A percentile compares a stretch with the other conserved stretches of the same genome.
Evolutionary conservation across 2,797 vertebrate species (phyloP).

Genomic region (Rhodeus uyekii): DNA sequence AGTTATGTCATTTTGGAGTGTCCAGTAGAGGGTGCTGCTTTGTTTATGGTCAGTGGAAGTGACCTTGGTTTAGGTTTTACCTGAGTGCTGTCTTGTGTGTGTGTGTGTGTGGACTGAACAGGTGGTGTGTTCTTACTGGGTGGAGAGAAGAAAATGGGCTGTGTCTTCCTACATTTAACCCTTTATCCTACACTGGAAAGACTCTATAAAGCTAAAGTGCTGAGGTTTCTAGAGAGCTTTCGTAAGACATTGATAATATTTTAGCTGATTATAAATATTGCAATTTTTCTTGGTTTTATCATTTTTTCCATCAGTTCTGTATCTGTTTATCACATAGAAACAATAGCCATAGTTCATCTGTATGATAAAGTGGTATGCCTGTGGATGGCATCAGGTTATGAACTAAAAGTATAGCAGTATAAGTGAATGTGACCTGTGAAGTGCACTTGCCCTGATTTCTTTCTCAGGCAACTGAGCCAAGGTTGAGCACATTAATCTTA

Average conservation of each 20-base stretch:
- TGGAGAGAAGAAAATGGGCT: not conserved
- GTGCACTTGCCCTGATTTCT: not conserved
- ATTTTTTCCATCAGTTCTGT: not conserved
- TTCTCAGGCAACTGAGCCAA: not conserved
- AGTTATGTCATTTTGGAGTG: not conserved
- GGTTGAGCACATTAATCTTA: not conserved
- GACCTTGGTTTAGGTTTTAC: constrained; percentile 41
- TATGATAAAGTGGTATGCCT: not conserved
- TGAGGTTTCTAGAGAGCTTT: constrained; percentile 10
- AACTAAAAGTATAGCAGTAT: not conserved
- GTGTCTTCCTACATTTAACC: constrained; percentile 8
- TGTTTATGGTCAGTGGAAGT: constrained; percentile 3
- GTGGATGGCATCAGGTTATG: not conserved
- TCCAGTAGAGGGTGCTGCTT: constrained; percentile 45
- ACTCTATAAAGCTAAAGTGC: not conserved
- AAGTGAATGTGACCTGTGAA: constrained; percentile 8
- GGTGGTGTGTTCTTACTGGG: constrained; percentile 20
- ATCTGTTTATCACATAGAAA: not conserved
- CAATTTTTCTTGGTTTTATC: not conserved
- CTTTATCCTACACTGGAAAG: not conserved
- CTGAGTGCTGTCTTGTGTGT: not conserved
- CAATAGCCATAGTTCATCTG: not conserved
- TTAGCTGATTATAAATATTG: not conserved
- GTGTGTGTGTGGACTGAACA: constrained; percentile 16
- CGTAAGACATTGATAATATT: not conserved